Percentiles rank a stretch among this genome's conserved stretches.
Evolutionary conservation across 1,140 invertebrate species (phyloP).

Genomic region (Drosophila prosaltans): DNA sequence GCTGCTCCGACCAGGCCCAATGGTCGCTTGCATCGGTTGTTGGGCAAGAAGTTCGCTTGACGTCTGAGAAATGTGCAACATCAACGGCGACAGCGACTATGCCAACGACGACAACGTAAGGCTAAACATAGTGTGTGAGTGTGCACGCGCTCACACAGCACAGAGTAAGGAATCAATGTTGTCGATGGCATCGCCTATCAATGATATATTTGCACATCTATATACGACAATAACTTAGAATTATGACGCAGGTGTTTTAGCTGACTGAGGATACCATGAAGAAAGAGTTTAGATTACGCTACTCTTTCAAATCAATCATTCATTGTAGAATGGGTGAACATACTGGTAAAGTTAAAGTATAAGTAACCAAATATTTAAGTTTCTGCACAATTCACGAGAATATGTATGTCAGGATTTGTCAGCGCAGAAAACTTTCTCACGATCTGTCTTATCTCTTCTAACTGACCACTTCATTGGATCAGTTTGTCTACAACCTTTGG

Average conservation of each 20-base stretch:
- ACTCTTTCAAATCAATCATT: conserved; percentile 65
- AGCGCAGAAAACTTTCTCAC: conserved; percentile 50
- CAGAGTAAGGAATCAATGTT: conserved; percentile 52
- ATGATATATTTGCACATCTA: conserved; percentile 68
- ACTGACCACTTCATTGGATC: conserved; percentile 54
- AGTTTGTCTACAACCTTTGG: conserved; percentile 53
- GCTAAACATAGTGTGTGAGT: neutral
- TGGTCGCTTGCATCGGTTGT: conserved; percentile 23
- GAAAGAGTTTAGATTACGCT: conserved; percentile 63
- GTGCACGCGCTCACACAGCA: conserved; percentile 1
- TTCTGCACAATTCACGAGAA: neutral
- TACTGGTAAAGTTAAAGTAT: neutral
- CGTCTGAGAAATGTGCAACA: conserved; percentile 79
- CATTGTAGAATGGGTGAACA: conserved; percentile 18
- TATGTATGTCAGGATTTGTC: no score
- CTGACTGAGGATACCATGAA: conserved; percentile 37
- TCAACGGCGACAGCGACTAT: conserved; percentile 55
- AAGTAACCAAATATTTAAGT: neutral
- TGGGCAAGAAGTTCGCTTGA: conserved; percentile 64
- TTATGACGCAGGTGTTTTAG: conserved; percentile 74
- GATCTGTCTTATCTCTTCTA: conserved; percentile 49
- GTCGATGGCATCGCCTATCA: conserved; percentile 66
- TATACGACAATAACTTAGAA: conserved; percentile 78
- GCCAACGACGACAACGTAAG: conserved; percentile 36
- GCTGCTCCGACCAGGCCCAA: conserved; percentile 36